phyloP scores from a whole-genome alignment of 2,113 vertebrate species.

The Gallinago undulata region DNA sequence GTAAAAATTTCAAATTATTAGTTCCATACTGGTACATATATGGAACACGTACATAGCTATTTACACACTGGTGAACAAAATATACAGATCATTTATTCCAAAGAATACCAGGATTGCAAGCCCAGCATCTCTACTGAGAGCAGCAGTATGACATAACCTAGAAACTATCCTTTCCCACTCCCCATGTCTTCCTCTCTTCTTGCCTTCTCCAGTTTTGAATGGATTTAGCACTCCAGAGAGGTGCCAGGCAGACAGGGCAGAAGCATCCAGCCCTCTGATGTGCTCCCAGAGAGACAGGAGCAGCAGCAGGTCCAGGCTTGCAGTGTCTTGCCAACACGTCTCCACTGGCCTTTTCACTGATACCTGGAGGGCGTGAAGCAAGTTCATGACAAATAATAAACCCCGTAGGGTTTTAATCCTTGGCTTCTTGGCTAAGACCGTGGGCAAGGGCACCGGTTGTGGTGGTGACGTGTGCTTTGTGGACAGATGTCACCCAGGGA shows the following conservation, averaged over 20 bases:
- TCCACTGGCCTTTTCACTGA: not conserved
- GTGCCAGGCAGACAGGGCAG: not conserved
- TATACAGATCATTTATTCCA: not conserved
- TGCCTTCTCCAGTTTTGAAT: not conserved
- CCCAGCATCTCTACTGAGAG: not conserved
- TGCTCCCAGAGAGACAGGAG: not conserved
- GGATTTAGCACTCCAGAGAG: not conserved
- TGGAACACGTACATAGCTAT: no score
- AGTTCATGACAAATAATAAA: not conserved
- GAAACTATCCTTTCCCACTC: not conserved
- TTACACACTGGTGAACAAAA: not conserved
- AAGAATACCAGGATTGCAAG: not conserved
- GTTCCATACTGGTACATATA: not conserved
- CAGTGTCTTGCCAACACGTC: not conserved
- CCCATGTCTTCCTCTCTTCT: not conserved
- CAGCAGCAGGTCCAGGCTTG: not conserved
- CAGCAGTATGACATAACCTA: accelerated
- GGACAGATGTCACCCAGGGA: not conserved
- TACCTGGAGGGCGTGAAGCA: not conserved
- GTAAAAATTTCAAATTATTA: not conserved
- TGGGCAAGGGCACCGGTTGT: not conserved
- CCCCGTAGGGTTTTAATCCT: not conserved
- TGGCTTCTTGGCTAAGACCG: not conserved
- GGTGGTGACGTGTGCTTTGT: not conserved
- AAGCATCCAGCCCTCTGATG: not conserved